A percentile compares a stretch with the other conserved stretches of the same genome.
Conservation (phyloP, 2,888 invertebrate species). For the Parnassius smintheus region DNA sequence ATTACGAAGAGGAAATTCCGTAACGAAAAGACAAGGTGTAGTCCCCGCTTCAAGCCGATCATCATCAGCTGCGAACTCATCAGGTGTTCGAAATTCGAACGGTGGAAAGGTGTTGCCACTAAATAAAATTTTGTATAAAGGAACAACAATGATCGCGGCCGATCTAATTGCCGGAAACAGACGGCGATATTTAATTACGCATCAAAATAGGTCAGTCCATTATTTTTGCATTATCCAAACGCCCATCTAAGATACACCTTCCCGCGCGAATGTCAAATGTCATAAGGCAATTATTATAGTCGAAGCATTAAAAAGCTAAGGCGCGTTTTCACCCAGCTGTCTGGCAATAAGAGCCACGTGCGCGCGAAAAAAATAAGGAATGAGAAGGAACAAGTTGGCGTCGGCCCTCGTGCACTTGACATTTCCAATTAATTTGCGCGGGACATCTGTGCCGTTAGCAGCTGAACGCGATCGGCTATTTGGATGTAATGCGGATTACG, state of each 20-base stretch:
- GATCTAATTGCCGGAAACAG: constrained; percentile 67
- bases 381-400: constrained; percentile 69
- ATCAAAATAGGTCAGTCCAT: constrained; percentile 64
- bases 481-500: constrained; percentile 67
- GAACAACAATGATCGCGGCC: constrained; percentile 50
- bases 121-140: constrained; percentile 55
- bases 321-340: constrained; percentile 70
- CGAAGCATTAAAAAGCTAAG: constrained; percentile 53
- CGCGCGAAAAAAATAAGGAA: constrained; percentile 63
- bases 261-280: constrained; percentile 54
- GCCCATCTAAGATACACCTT: constrained; percentile 55
- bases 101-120: constrained; percentile 62
- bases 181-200: constrained; percentile 64
- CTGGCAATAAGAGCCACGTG: constrained; percentile 72
- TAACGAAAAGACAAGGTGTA: constrained; percentile 71
- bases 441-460: constrained; percentile 78
- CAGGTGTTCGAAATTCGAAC: constrained; percentile 68
- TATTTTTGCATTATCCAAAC: constrained; percentile 60
- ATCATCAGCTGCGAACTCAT: constrained; percentile 60
- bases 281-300: constrained; percentile 42
- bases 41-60: constrained; percentile 42
- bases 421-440: constrained; percentile 80
- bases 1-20: constrained; percentile 66
- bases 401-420: constrained; percentile 72
- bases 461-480: constrained; percentile 66